Evolutionary conservation across 2,888 invertebrate genomes (phyloP), one percentile per base, ranked within the genome.

Genomic region (Miltochrista miniata): DNA sequence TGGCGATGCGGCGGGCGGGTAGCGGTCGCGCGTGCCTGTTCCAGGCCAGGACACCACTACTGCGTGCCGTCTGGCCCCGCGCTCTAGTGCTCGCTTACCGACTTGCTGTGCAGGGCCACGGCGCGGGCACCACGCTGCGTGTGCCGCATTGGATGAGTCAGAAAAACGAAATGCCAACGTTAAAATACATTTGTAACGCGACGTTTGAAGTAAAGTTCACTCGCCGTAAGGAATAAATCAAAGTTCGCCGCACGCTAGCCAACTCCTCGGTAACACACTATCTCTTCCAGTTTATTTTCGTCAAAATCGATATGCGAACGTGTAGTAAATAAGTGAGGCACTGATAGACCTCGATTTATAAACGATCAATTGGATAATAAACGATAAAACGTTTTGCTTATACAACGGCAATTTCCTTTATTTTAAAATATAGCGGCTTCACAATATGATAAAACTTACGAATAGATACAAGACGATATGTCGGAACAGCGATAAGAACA

Each of bases 341-440:
- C 78, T 80, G 80, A 81, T 83, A 80, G 83, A 79, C 83, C 83
- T 84, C 77, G 68, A 77, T 83, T 79, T 72, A 74, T 78, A 75
- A 81, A 72, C 82, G 82, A 84, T 84, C 76, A 81, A 79, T 84
- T 81, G 85, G 84, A 85, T 74, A 89, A 85, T 88, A 88, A 89
- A 87, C 90, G 84, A 87, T 88, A 87, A 81, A 85, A 88, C 79
- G 75, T 86, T 84, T 85, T 87, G 90, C 86, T 89, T 90, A 90
- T 86, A 89, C 87, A 90, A 90, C 87, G 87, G 89, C 87, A 88
- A 88, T 87, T 86, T 89, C 83, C 87, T 90, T 91, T 91, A 90
- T 90, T 91, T 91, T 90, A 89, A 91, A 90, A 90, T 90, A 90
- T 89, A 90, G 88, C 85, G 86, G 86, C 87, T 89, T 91, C 90